Percentiles rank a stretch among this genome's conserved stretches.
These are phyloP conservation scores for Ditylenchus dipsaci DNA, from an alignment of 1,140 invertebrate genomes.

Conservation along the genomic window DNA sequence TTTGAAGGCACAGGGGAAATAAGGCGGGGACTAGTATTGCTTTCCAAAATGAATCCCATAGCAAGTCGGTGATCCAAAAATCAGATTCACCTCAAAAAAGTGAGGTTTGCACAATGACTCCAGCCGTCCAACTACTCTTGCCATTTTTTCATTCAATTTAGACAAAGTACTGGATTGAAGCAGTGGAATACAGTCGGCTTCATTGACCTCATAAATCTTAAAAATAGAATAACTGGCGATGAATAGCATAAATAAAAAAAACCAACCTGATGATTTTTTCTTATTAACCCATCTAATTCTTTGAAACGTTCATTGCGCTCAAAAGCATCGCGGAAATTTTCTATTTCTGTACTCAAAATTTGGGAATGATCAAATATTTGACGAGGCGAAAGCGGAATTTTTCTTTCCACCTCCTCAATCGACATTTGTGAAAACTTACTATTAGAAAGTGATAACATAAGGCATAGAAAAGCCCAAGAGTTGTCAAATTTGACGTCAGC, in stretches of 20 bases:
- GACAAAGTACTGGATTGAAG: neutral
- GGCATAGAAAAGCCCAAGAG: too few species aligned
- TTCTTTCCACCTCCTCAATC: slow-evolving; percentile 7
- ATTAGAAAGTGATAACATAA: too few species aligned
- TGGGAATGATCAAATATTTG: slow-evolving; percentile 15
- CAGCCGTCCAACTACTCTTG: neutral
- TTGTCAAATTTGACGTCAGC: too few species aligned
- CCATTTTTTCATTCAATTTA: neutral
- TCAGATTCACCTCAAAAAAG: slow-evolving; percentile 3
- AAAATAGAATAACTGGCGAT: neutral
- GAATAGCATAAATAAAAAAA: neutral
- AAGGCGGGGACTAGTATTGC: too few species aligned
- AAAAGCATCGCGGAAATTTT: slow-evolving; percentile 10
- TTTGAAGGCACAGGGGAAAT: too few species aligned
- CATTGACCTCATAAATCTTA: slow-evolving; percentile 10
- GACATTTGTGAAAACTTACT: neutral
- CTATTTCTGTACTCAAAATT: slow-evolving; percentile 10
- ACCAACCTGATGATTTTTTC: slow-evolving; percentile 16
- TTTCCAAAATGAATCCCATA: too few species aligned
- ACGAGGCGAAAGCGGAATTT: slow-evolving; percentile 3
- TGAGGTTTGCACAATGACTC: neutral
- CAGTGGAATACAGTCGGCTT: neutral
- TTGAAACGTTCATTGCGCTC: slow-evolving; percentile 14
- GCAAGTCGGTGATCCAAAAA: too few species aligned
- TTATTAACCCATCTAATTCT: slow-evolving; percentile 24